These are phyloP conservation scores for Scytalopus superciliaris DNA, from an alignment of 2,113 vertebrate species.

Conservation along the genomic window DNA sequence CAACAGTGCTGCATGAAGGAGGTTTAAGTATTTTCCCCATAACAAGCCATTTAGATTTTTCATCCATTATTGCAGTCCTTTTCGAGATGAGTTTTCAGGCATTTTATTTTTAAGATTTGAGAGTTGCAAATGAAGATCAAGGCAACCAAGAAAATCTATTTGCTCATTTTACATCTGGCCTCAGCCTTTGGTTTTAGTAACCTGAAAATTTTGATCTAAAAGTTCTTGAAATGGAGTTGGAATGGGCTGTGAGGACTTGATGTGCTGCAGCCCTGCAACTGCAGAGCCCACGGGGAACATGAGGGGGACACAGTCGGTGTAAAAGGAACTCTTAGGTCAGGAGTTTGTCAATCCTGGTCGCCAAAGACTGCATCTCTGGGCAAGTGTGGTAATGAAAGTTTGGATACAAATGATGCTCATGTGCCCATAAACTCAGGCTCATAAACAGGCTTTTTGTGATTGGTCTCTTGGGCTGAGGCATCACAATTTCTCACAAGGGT, in stretches of 20 bases:
- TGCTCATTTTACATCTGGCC: neutral
- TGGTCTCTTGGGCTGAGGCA: neutral
- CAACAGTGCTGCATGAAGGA: neutral
- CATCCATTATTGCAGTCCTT: neutral
- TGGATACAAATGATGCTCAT: neutral
- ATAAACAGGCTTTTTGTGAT: neutral
- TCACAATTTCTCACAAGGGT: neutral
- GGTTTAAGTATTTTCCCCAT: neutral
- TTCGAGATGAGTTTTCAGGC: neutral
- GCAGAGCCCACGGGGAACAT: neutral
- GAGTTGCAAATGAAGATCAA: neutral
- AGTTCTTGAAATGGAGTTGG: neutral
- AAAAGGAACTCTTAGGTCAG: neutral
- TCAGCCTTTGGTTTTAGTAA: neutral
- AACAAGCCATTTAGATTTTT: neutral
- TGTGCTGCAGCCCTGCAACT: neutral
- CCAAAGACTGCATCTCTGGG: neutral
- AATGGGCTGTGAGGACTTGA: neutral
- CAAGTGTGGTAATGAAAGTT: neutral
- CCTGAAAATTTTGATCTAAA: neutral
- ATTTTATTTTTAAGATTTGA: slow-evolving; percentile 1
- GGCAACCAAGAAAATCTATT: neutral
- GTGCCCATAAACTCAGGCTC: neutral
- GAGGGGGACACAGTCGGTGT: neutral
- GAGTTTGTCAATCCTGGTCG: neutral